Evolutionary conservation across 2,797 vertebrate genomes (phyloP).

Genomic region (Pangasius djambal): DNA sequence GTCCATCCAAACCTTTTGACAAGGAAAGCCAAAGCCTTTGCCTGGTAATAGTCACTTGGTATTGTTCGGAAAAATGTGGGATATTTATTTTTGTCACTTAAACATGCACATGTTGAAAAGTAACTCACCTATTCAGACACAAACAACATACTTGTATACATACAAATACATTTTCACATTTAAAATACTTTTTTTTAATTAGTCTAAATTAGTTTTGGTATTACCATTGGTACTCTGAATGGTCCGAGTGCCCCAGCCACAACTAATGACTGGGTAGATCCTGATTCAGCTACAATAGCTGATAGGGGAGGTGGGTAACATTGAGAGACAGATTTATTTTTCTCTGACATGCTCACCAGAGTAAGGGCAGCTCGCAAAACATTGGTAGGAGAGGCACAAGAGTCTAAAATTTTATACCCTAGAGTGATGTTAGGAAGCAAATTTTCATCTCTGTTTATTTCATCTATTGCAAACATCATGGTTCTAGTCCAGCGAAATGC

Average conservation of each 20-base stretch:
- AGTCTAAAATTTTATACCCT: conserved; percentile 76
- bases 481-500: conserved; percentile 77
- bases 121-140: conserved; percentile 74
- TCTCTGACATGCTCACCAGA: conserved; percentile 61
- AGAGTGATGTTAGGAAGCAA: conserved; percentile 76
- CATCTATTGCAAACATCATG: conserved; percentile 79
- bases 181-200: neutral
- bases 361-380: conserved; percentile 71
- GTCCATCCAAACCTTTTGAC: conserved; percentile 76
- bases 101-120: conserved; percentile 80
- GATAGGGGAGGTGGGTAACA: conserved; percentile 69
- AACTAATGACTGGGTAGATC: conserved; percentile 77
- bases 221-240: conserved; percentile 76
- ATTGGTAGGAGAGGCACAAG: conserved; percentile 75
- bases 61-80: conserved; percentile 81
- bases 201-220: neutral
- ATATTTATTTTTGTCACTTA: conserved; percentile 76
- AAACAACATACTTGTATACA: neutral
- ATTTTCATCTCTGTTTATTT: conserved; percentile 72
- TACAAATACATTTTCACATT: neutral
- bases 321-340: conserved; percentile 32
- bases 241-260: conserved; percentile 74
- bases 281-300: conserved; percentile 76
- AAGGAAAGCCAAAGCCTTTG: conserved; percentile 76
- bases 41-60: conserved; percentile 78